Evolutionary conservation across 2,888 invertebrate genomes (phyloP).

Genomic region (Andrena dorsata): DNA sequence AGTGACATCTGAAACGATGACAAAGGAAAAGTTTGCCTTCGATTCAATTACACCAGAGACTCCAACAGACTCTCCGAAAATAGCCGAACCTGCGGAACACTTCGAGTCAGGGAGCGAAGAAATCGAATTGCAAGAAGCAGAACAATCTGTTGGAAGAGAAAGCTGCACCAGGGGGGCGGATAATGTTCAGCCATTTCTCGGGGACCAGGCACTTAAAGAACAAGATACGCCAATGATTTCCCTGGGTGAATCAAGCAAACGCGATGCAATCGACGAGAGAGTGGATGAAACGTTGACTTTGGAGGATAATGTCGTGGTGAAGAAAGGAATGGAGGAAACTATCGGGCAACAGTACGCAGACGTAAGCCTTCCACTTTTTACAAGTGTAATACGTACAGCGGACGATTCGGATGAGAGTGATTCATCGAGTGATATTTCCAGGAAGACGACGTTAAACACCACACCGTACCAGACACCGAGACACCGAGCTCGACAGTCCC

Average conservation of each 20-base stretch:
- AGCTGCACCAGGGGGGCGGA: conserved; percentile 6
- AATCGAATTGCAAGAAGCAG: conserved; percentile 5
- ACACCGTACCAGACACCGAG: conserved; percentile 80
- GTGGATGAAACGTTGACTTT: not conserved
- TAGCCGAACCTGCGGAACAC: not conserved
- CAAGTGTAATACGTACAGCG: conserved; percentile 58
- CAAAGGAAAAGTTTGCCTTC: conserved; percentile 26
- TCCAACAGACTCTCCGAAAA: conserved; percentile 15
- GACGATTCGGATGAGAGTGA: conserved; percentile 79
- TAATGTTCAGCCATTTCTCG: not conserved
- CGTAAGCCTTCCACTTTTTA: conserved; percentile 68
- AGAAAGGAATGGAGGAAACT: not conserved
- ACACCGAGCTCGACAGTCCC: conserved; percentile 63
- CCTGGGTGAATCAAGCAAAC: not conserved
- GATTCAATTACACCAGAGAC: conserved; percentile 25
- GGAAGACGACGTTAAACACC: conserved; percentile 79
- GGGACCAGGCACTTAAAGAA: not conserved
- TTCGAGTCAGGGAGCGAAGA: not conserved
- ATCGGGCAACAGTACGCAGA: conserved; percentile 46
- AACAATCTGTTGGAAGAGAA: conserved; percentile 18
- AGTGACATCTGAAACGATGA: not conserved
- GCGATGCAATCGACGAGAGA: not conserved
- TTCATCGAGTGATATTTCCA: conserved; percentile 80
- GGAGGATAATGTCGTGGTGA: not conserved
- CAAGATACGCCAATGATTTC: not conserved